Evolutionary conservation across 2,797 vertebrate genomes (phyloP).

Genomic region (Eospalax fontanierii): DNA sequence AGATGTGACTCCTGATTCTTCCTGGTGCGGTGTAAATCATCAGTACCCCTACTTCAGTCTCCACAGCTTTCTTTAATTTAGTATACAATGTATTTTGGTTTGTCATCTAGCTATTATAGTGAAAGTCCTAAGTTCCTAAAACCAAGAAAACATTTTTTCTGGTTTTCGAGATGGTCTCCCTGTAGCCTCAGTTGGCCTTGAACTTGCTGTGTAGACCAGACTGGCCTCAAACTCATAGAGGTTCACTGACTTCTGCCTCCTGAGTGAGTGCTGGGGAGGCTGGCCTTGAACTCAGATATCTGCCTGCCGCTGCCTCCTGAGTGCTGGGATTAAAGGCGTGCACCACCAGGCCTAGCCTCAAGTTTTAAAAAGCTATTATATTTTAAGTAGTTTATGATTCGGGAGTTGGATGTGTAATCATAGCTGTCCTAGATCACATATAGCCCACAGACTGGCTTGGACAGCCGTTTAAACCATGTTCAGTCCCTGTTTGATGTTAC

Average conservation of each 20-base stretch:
- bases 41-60: background rate
- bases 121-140: background rate
- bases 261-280: too few relatives aligned
- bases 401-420: background rate
- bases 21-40: background rate
- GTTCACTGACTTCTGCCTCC: too few relatives aligned
- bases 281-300: too few relatives aligned
- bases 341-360: too few relatives aligned
- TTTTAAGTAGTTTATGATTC: background rate
- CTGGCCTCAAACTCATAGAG: too few relatives aligned
- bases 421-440: background rate
- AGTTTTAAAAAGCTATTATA: background rate
- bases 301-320: too few relatives aligned
- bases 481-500: background rate
- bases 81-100: background rate
- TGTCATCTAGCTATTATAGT: conserved; percentile 12
- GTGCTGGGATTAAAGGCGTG: too few relatives aligned
- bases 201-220: too few relatives aligned
- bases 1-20: background rate
- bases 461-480: background rate
- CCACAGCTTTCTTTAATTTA: background rate
- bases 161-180: too few relatives aligned
- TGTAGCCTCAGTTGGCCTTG: too few relatives aligned
- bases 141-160: background rate
- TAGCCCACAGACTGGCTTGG: background rate